Conservation (phyloP, 2,797 vertebrate genomes). For the Hoplostethus atlanticus region DNA sequence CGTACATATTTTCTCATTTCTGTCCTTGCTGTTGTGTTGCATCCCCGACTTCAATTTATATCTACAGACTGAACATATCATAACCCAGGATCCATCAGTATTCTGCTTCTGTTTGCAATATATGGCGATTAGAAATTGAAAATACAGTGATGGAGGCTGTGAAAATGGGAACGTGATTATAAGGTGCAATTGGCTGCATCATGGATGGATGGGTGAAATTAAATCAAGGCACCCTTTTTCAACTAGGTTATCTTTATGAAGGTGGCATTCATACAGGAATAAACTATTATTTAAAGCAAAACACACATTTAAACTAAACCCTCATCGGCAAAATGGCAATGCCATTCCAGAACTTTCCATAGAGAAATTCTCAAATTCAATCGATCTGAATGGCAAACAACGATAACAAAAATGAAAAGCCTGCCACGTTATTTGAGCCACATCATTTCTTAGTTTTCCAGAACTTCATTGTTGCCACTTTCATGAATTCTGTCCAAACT, state of each 20-base stretch:
- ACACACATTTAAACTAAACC: background rate
- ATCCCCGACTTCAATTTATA: background rate
- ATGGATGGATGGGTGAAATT: constrained; percentile 4
- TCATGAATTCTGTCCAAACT: background rate
- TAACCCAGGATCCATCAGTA: constrained; percentile 5
- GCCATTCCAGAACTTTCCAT: background rate
- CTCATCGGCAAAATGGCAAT: background rate
- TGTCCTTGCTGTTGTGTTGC: background rate
- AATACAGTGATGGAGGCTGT: constrained; percentile 2
- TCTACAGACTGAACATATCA: background rate
- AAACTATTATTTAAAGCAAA: background rate
- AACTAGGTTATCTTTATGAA: no score
- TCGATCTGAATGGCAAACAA: no score
- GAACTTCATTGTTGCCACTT: no score
- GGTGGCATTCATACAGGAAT: no score
- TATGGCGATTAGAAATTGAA: constrained; percentile 34
- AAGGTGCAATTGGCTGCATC: constrained; percentile 17
- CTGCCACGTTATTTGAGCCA: no score
- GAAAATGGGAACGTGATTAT: background rate
- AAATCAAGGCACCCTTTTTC: background rate
- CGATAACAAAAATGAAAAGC: no score
- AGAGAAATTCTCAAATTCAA: no score
- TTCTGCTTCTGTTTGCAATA: constrained; percentile 32
- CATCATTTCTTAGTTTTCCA: no score
- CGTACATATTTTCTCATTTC: background rate